Conservation (phyloP, 2,888 invertebrate genomes). For the Scaptomyza cyrtandrae region DNA sequence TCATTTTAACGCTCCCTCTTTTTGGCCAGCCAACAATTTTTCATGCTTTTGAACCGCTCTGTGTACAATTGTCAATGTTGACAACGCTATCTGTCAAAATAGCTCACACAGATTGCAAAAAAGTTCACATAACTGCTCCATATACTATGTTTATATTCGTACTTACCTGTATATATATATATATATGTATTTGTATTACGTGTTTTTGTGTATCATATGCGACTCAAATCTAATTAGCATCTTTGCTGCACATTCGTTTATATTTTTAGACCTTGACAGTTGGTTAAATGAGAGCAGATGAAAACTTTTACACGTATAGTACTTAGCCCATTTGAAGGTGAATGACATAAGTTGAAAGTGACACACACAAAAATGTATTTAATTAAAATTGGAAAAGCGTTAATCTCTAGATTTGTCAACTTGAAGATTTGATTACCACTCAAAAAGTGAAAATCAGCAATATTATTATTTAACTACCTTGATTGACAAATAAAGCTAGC, state of each 20-base stretch:
- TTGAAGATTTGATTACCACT: background rate
- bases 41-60: conserved; percentile 2
- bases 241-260: conserved; percentile 39
- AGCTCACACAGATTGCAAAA: conserved; percentile 15
- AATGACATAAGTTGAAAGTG: conserved; percentile 32
- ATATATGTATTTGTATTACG: conserved; percentile 2
- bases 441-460: background rate
- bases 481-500: background rate
- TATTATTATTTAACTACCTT: background rate
- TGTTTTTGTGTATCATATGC: conserved; percentile 15
- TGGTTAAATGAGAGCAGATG: conserved; percentile 16
- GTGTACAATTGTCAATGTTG: conserved; percentile 27
- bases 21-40: conserved; percentile 22
- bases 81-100: conserved; percentile 24
- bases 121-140: conserved; percentile 1
- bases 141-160: background rate
- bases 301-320: background rate
- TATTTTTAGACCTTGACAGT: conserved; percentile 42
- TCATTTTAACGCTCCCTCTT: conserved; percentile 30
- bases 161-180: conserved; percentile 6
- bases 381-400: background rate
- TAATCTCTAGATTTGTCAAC: background rate
- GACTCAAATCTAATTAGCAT: conserved; percentile 51
- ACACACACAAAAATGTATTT: background rate
- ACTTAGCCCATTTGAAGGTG: conserved; percentile 7